Evolutionary conservation across 35 echinoderm and acorn worm species (phyloP), one percentile per base, ranked within the genome.

Genomic region (Acanthaster planci): DNA sequence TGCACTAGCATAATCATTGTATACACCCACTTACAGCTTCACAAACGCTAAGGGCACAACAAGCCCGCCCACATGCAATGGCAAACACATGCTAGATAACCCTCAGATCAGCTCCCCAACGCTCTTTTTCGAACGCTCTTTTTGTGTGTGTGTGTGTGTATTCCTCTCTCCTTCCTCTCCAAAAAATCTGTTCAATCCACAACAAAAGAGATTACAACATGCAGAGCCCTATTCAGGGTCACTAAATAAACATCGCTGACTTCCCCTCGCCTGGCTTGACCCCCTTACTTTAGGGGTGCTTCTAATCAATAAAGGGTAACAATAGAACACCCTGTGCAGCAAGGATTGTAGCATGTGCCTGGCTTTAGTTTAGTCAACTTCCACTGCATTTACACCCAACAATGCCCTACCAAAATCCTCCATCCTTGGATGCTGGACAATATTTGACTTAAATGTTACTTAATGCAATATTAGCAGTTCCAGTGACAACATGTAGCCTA

Each of bases 141-240:
- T n/a, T n/a, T n/a, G n/a, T n/a, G n/a, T n/a, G n/a, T n/a, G n/a
- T n/a, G n/a, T n/a, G n/a, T n/a, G n/a, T n/a, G n/a, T n/a, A n/a
- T n/a, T n/a, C n/a, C n/a, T n/a, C n/a, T 59, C 56, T 59, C 56
- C 19, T 26, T 59, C 56, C 56, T 34, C 30, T 72, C 34, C 34
- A 12, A 21, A 72, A 72, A 72, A 72, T 72, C 64, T 72, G 64
- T 72, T 72, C 64, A 31, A 72, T 72, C 64, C 64, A 72, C 64
- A n/a, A 72, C 64, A 72, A 72, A 72, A 72, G 64, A 72, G 64
- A 72, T 72, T 72, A 72, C 64, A 72, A 72, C 26, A 72, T 26
- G 14, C 26, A 34, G 64, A 72, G 64, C 64, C 64, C 64, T 26
- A 72, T 72, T 72, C 64, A 72, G 64, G 64, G 64, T 30, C 64